These are phyloP conservation scores for Caligus rogercresseyi DNA, from an alignment of 1,140 invertebrate species.

Conservation along the genomic window DNA sequence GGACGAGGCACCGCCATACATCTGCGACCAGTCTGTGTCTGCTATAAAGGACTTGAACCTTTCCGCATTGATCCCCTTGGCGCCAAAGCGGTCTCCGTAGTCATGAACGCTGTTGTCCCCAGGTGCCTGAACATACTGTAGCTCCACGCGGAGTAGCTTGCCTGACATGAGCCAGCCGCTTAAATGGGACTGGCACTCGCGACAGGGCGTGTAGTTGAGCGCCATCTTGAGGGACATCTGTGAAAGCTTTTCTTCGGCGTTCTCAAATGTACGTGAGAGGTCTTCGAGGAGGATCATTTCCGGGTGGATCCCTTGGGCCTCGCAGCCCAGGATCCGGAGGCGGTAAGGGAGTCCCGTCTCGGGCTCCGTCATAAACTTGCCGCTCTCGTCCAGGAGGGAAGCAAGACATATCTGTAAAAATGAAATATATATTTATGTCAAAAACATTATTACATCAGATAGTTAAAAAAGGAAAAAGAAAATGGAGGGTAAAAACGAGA, in stretches of 20 bases:
- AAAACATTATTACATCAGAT: no score
- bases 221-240: not conserved
- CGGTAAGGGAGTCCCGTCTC: conserved; percentile 14
- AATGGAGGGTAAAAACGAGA: no score
- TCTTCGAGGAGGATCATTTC: conserved; percentile 10
- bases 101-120: not conserved
- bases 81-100: conserved; percentile 6
- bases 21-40: conserved; percentile 7
- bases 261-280: conserved; percentile 4
- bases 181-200: not conserved
- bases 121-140: not conserved
- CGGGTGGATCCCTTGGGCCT: not conserved
- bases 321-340: conserved; percentile 1
- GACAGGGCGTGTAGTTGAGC: not conserved
- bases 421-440: no score
- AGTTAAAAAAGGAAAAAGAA: no score
- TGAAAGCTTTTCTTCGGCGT: conserved; percentile 1
- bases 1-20: conserved; percentile 1
- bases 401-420: conserved; percentile 2
- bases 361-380: conserved; percentile 7
- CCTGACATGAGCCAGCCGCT: conserved; percentile 4
- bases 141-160: not conserved
- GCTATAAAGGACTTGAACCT: not conserved
- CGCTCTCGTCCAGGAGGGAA: not conserved
- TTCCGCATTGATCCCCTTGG: not conserved